Percentiles rank a stretch among this genome's conserved stretches.
These are phyloP conservation scores for Arenaria interpres DNA, from an alignment of 2,113 vertebrate genomes.

Conservation along the genomic window DNA sequence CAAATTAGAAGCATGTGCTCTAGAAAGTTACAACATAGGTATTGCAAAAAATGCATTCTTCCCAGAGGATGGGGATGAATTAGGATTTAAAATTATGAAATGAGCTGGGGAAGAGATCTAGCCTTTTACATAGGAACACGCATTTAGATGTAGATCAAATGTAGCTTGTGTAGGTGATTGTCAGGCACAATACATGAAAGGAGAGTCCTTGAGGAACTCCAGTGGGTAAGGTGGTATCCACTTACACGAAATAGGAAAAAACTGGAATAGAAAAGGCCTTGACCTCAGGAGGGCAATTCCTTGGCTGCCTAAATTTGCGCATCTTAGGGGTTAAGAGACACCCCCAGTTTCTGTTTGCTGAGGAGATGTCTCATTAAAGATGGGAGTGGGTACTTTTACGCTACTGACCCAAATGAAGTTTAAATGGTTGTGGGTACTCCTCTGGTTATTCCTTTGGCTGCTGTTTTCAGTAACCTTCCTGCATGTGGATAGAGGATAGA, in stretches of 20 bases:
- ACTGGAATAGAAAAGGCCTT: neutral
- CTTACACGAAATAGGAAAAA: accelerated
- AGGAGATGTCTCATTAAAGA: neutral
- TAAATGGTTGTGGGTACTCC: neutral
- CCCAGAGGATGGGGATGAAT: slow-evolving; percentile 4
- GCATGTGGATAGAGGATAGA: neutral
- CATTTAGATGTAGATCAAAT: neutral
- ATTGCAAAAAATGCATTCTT: slow-evolving; percentile 55
- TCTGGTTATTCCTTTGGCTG: neutral
- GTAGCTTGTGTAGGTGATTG: accelerated
- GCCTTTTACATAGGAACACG: neutral
- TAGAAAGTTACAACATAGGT: slow-evolving; percentile 59
- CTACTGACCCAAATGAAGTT: neutral
- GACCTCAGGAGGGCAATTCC: neutral
- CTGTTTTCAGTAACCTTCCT: neutral
- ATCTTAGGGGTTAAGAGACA: neutral
- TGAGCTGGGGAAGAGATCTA: neutral
- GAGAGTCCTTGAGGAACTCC: neutral
- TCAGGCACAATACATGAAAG: accelerated
- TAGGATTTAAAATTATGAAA: neutral
- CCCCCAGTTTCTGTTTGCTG: neutral
- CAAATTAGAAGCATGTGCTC: slow-evolving; percentile 68
- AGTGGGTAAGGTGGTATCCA: neutral
- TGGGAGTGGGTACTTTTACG: neutral
- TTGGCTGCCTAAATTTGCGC: neutral